Evolutionary conservation across 2,888 invertebrate species (phyloP).

Genomic region (Lasioglossum calceatum): DNA sequence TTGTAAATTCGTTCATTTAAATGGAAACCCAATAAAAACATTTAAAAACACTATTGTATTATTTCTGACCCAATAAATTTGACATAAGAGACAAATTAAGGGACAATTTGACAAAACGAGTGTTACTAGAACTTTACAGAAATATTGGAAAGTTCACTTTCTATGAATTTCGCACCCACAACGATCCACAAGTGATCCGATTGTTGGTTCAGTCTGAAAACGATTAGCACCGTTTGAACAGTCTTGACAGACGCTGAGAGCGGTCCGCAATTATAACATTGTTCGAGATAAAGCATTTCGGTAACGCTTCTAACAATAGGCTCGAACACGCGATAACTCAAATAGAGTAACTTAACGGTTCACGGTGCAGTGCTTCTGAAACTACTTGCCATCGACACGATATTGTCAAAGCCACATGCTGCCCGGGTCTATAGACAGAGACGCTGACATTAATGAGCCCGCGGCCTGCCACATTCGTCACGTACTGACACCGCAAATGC

Average conservation of each 20-base stretch:
- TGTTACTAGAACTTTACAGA: background rate
- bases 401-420: constrained; percentile 45
- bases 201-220: background rate
- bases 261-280: background rate
- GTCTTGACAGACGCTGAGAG: background rate
- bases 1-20: background rate
- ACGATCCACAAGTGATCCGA: background rate
- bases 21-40: background rate
- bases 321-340: background rate
- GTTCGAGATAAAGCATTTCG: background rate
- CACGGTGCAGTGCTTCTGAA: constrained; percentile 41
- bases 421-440: constrained; percentile 32
- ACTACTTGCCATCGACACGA: constrained; percentile 53
- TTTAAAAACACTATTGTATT: background rate
- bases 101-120: background rate
- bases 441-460: constrained; percentile 30
- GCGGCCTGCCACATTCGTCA: constrained; percentile 30
- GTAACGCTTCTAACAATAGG: background rate
- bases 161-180: background rate
- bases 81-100: background rate
- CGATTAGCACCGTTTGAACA: background rate
- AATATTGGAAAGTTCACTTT: background rate
- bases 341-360: constrained; percentile 7
- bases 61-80: too few relatives aligned
- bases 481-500: constrained; percentile 49